Base-by-base conservation (phyloP, 2,113 vertebrate genomes). In the Odocoileus hemionus region DNA sequence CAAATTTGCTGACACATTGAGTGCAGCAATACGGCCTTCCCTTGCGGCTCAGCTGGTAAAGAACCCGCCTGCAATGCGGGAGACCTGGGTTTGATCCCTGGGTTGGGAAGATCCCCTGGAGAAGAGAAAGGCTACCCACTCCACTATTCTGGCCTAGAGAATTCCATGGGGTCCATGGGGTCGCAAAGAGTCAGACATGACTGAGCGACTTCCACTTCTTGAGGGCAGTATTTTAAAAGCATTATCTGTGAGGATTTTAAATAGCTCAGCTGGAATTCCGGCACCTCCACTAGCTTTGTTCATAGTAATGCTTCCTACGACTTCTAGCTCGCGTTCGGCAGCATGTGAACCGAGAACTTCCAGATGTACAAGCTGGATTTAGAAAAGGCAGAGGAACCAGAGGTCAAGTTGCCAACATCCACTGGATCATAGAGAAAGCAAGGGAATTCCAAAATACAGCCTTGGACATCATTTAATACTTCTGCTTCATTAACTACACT, bases 191-290 rank as follows among this genome's bases (percentile, higher is more conserved):
- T 39, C 2, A 0, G 67, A 23, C 67, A 39, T 2, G 19, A 23
- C 9, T 39, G 19, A 70, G n/a, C 0, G 0, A 39, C 67, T 36
- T 70, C 5, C 64, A 36, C 8, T 39, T 70, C 19, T 70, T 0
- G 10, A 39, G 21, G 26, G 23, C 70, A 43, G 39, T 23, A 43
- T 12, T 26, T 43, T 43, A 14, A 76, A 43, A 26, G 70, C 70
- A 76, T 43, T 23, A 14, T 43, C 36, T 43, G 11, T 76, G 36
- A 76, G 36, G 70, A 76, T 76, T 76, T 76, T 26, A 26, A 43
- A 43, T 14, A 76, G 70, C 23, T 76, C 36, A 26, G 70, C 39
- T 76, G 23, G 39, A 14, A 76, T 76, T 43, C 70, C 0, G 1
- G 26, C 70, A 43, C 70, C 23, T 43, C 70, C 39, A 26, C 36